Evolutionary conservation across 2,113 vertebrate species (phyloP).

Genomic region (Gobiocypris rarus): DNA sequence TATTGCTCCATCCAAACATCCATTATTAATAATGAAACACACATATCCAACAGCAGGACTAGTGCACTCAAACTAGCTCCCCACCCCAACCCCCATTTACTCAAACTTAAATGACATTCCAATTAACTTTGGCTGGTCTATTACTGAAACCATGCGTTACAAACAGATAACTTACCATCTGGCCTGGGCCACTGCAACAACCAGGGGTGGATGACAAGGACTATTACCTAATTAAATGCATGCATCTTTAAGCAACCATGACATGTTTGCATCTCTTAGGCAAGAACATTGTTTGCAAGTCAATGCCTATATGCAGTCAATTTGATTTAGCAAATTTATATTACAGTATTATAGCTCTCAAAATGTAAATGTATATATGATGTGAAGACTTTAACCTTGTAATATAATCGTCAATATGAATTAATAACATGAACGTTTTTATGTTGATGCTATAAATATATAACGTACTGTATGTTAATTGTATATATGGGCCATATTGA

Average conservation of each 20-base stretch:
- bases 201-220: conserved; percentile 32
- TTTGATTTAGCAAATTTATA: background rate
- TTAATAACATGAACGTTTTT: background rate
- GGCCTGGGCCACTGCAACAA: conserved; percentile 57
- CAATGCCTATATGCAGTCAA: background rate
- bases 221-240: conserved; percentile 40
- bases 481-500: background rate
- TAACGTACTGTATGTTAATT: background rate
- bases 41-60: conserved; percentile 38
- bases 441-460: background rate
- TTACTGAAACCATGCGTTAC: conserved; percentile 70
- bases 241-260: conserved; percentile 27
- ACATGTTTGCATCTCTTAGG: background rate
- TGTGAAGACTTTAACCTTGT: background rate
- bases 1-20: conserved; percentile 48
- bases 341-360: background rate
- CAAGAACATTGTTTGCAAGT: background rate
- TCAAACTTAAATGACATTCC: conserved; percentile 79
- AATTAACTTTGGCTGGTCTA: conserved; percentile 76
- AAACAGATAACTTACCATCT: conserved; percentile 77
- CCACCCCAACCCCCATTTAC: conserved; percentile 36
- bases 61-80: conserved; percentile 53
- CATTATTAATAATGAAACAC: conserved; percentile 46
- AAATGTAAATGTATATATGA: background rate
- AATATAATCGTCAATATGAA: background rate